Percentiles rank a stretch among this genome's conserved stretches.
These are phyloP conservation scores for Anhinga anhinga DNA, from an alignment of 2,113 vertebrate species.

Conservation along the genomic window DNA sequence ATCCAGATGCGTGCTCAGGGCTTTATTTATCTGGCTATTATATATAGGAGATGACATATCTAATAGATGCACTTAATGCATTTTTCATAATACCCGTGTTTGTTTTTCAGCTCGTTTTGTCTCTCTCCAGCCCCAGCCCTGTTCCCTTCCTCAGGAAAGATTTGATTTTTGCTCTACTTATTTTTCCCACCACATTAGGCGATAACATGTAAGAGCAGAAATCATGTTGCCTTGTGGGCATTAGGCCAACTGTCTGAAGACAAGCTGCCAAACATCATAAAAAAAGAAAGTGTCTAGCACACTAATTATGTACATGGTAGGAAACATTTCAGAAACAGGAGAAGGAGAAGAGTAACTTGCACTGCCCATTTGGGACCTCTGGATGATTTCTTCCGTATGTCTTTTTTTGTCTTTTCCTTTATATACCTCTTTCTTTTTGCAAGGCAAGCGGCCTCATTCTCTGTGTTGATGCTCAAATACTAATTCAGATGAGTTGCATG, in stretches of 20 bases:
- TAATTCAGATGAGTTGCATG: not conserved
- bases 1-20: not conserved
- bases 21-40: not conserved
- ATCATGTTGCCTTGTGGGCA: not conserved
- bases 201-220: not conserved
- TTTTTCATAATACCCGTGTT: constrained; percentile 10
- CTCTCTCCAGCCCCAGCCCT: not conserved
- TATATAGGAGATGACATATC: not conserved
- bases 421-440: not conserved
- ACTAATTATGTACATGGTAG: not conserved
- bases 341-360: not conserved
- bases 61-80: constrained; percentile 7
- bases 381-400: not conserved
- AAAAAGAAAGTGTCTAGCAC: not conserved
- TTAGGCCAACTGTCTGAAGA: not conserved
- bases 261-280: not conserved
- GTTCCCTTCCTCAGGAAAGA: not conserved
- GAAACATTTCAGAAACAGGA: not conserved
- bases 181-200: constrained; percentile 1
- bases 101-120: constrained; percentile 2
- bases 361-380: not conserved
- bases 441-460: not conserved
- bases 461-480: not conserved
- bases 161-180: constrained; percentile 27
- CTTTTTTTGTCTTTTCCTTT: not conserved